Base-by-base conservation (phyloP, 1,140 invertebrate genomes). In the Nylanderia fulva region DNA sequence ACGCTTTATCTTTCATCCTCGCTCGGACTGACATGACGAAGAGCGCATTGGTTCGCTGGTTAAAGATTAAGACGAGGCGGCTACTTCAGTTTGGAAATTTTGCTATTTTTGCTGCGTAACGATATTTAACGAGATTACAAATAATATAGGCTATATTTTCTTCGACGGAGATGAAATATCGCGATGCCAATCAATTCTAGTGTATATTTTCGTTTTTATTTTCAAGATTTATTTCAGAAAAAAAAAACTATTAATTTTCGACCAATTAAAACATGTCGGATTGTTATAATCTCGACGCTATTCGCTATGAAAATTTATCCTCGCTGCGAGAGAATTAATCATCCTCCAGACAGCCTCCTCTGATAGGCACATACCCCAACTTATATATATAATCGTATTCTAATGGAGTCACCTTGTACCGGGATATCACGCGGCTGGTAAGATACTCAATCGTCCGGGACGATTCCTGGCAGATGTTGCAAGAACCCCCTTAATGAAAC, bases 401-500 rank as follows among this genome's bases (percentile, higher is more conserved):
- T 82, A 82, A 82, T 82, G 77, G 66, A 71, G 24, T 33, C 77
- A 71, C 24, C 52, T 82, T 58, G 66, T 72, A 60, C 15, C 66
- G 64, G 36, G 42, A 71, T 82, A 82, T 72, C 33, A 18, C 66
- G 48, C 48, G 7, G 21, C 33, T 11, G 11, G 29, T 58, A 21
- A 45, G 45, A 68, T 64, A 68, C 48, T 58, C 77, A 58, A 82
- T 48, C 24, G 77, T 29, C 13, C 52, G 36, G 36, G 18, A 58
- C 39, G 52, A 71, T 48, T 71, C 45, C 18, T 42, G 52, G 66
- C 77, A 72, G 66, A 82, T 82, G 77, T 82, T 82, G 27, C 66
- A 18, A 68, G 48, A 79, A 85, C 64, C 24, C 15, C 42, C 61
- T 71, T 88, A 82, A 88, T 71, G 75, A 88, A 71, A 66, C 60